A percentile compares a stretch with the other conserved stretches of the same genome.
phyloP scores from a whole-genome alignment of 2,888 invertebrate genomes.

The Napeogenes inachia region DNA sequence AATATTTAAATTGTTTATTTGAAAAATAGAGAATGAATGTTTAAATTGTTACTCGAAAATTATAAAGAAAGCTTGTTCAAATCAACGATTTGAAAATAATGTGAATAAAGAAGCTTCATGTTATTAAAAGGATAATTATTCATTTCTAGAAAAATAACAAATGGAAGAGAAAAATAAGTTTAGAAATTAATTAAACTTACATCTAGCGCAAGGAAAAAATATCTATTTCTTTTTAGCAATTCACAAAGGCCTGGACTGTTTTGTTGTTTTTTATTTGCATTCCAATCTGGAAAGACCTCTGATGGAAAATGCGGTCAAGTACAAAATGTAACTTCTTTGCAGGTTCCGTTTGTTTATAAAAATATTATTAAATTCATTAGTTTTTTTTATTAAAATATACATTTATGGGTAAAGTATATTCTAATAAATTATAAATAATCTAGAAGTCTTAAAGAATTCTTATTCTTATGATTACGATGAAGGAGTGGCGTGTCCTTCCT shows the following conservation, averaged over 20 bases:
- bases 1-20: no score
- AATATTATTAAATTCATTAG: no score
- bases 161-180: not conserved
- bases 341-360: slow-evolving; percentile 5
- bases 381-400: not conserved
- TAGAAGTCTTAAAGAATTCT: not conserved
- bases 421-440: not conserved
- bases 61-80: no score
- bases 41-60: no score
- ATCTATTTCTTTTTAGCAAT: slow-evolving; percentile 18
- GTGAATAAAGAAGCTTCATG: no score
- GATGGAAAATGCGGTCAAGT: slow-evolving; percentile 20
- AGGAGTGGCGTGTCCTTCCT: slow-evolving; percentile 3
- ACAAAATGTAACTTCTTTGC: slow-evolving; percentile 9
- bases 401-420: not conserved
- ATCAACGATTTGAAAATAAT: no score
- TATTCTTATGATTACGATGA: not conserved
- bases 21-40: no score
- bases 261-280: slow-evolving; percentile 31
- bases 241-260: slow-evolving; percentile 30
- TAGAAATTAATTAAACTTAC: slow-evolving; percentile 17
- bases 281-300: slow-evolving; percentile 31
- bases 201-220: slow-evolving; percentile 22
- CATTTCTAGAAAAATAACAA: not conserved
- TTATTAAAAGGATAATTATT: not conserved